Evolutionary conservation across 1,140 invertebrate genomes (phyloP).

Genomic region (Brachionus asplanchnoidis): DNA sequence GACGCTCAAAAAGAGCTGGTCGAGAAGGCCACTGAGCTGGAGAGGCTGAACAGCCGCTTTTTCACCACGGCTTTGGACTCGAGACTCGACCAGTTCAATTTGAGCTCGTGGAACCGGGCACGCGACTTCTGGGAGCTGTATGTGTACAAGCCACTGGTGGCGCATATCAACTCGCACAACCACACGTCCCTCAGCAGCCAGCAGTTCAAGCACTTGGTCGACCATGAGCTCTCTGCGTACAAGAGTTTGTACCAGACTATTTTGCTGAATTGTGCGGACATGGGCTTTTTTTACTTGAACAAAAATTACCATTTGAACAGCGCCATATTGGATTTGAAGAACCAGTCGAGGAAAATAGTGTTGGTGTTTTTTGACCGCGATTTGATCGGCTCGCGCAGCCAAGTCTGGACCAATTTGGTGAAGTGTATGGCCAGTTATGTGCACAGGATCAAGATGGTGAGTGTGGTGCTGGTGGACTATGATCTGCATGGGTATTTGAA

Average conservation of each 20-base stretch:
- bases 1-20: not conserved
- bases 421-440: not conserved
- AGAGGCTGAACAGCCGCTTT: not conserved
- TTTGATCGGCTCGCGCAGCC: not conserved
- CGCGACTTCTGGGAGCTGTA: not conserved
- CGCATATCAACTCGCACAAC: not conserved
- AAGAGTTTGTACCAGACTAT: not conserved
- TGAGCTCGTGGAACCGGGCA: not conserved
- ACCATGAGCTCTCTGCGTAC: not conserved
- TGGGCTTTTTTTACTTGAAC: not conserved
- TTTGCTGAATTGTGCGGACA: not conserved
- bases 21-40: not conserved
- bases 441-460: not conserved
- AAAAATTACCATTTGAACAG: not conserved
- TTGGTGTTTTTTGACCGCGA: not conserved
- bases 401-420: not conserved
- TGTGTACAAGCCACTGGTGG: not conserved
- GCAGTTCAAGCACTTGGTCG: not conserved
- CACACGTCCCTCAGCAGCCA: not conserved
- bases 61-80: not conserved
- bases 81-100: not conserved
- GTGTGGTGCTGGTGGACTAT: not conserved
- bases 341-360: not conserved
- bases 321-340: not conserved
- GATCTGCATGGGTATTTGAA: not conserved